A percentile compares a stretch with the other conserved stretches of the same genome.
phyloP scores from a whole-genome alignment of 1,140 invertebrate genomes.

The Ectropis grisescens region DNA sequence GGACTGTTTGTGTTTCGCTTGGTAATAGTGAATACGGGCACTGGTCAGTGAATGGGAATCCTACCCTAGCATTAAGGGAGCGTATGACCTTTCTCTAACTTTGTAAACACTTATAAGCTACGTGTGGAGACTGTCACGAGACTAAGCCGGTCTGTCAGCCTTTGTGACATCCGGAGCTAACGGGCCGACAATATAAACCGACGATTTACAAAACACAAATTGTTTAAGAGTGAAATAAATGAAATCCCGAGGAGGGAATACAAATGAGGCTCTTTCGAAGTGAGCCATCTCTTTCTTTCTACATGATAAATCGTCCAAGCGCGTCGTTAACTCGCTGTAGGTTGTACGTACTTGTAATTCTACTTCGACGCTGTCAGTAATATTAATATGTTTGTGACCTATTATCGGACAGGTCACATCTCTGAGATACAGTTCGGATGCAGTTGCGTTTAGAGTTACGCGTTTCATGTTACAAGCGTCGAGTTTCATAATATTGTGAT shows the following conservation, averaged over 20 bases:
- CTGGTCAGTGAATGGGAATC: background rate
- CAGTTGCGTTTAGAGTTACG: slow-evolving; percentile 22
- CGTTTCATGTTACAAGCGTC: slow-evolving; percentile 15
- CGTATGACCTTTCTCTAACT: slow-evolving; percentile 3
- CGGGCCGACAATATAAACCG: background rate
- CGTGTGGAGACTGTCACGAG: background rate
- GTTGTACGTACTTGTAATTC: slow-evolving; percentile 36
- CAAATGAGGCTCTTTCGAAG: slow-evolving; percentile 2
- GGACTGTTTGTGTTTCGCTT: background rate
- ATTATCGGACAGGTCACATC: slow-evolving; percentile 50
- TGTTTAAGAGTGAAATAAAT: background rate
- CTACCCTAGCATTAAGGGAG: background rate
- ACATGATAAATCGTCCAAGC: slow-evolving; percentile 57
- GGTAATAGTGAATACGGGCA: background rate
- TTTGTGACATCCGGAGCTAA: background rate
- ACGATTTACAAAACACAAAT: background rate
- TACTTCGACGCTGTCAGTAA: slow-evolving; percentile 51
- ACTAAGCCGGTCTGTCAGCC: background rate
- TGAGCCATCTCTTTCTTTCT: slow-evolving; percentile 54
- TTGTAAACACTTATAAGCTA: slow-evolving; percentile 1
- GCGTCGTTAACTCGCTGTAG: slow-evolving; percentile 47
- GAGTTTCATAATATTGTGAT: slow-evolving; percentile 57
- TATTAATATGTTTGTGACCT: slow-evolving; percentile 63
- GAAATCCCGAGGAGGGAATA: too few species aligned
- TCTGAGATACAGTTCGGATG: slow-evolving; percentile 36